Evolutionary conservation across 2,113 vertebrate genomes (phyloP), one percentile per base, ranked within the genome.

Genomic region (Sula dactylatra): DNA sequence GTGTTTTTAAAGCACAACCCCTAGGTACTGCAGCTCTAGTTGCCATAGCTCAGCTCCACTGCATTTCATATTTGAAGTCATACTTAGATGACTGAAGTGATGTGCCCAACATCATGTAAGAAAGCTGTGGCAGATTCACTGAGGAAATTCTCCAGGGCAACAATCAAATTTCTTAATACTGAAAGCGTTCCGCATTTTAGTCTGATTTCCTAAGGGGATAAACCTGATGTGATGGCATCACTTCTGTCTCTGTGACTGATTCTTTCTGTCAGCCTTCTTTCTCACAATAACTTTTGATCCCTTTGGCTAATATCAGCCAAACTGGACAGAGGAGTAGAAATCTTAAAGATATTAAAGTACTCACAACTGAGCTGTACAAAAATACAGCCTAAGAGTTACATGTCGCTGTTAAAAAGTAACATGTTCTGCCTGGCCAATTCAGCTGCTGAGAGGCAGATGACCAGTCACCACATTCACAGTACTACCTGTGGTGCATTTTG

Each of bases 191-290:
- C 66, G 4, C 54, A 61, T 82, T 92, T 94, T 42, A 79, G 50
- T 66, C 25, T 95, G 80, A 92, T 97, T 94, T 96, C 88, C 88
- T 95, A 58, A 66, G 80, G 93, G 80, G 59, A 47, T 0, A 6
- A 88, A 78, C 13, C 17, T 66, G 29, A 83, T 45, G n/a, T 70
- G 49, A 77, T 77, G 59, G n/a, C 50, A 83, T 45, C 36, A 32
- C 12, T 86, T 90, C 36, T 80, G 8, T 61, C 27, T 80, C 74
- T 40, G 54, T 86, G 72, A 93, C 71, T 92, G 64, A 73, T 67
- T 73, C 59, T 70, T 88, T 83, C 76, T 77, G 17, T 77, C 4
- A 10, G 16, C 24, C 21, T 6, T 81, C 24, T 62, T 94, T 82
- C 59, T 81, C 36, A 69, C 21, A 73, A 49, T 45, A 90, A 50